Conservation (phyloP, 1,140 invertebrate species). For the Tetragonula clypearis region DNA sequence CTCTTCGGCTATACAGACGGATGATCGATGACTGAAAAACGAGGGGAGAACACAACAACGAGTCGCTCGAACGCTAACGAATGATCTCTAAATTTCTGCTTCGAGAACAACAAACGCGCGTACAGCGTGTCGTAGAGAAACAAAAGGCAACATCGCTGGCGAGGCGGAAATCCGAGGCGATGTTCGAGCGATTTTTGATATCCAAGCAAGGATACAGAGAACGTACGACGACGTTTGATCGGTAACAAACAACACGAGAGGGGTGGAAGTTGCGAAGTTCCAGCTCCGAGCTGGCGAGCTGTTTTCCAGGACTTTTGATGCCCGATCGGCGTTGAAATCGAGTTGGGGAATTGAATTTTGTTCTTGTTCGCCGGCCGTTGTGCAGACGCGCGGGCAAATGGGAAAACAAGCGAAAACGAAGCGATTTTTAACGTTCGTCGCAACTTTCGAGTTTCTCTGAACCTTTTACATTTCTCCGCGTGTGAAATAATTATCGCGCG, state of each 20-base stretch:
- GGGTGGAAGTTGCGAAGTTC: conserved; percentile 1
- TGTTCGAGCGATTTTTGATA: conserved; percentile 21
- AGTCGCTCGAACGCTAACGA: conserved; percentile 44
- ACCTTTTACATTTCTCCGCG: background rate
- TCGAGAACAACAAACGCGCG: conserved; percentile 10
- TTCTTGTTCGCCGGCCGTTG: background rate
- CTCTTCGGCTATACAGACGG: conserved; percentile 28
- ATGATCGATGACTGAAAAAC: conserved; percentile 66
- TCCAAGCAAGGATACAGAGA: background rate
- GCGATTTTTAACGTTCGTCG: background rate
- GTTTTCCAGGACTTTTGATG: conserved; percentile 26
- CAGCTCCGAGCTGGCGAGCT: background rate
- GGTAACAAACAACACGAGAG: conserved; percentile 18
- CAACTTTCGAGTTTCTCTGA: background rate
- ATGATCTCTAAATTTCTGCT: conserved; percentile 50
- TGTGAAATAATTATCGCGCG: background rate
- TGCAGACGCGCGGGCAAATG: background rate
- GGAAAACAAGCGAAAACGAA: conserved; percentile 4
- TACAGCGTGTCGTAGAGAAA: background rate
- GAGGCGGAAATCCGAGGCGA: background rate
- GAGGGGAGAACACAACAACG: conserved; percentile 34
- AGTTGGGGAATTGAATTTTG: conserved; percentile 14
- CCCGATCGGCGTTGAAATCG: background rate
- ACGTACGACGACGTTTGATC: background rate
- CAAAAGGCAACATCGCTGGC: background rate